Conservation (phyloP, 2,797 vertebrate species). For the Platyrinchus mystaceus region DNA sequence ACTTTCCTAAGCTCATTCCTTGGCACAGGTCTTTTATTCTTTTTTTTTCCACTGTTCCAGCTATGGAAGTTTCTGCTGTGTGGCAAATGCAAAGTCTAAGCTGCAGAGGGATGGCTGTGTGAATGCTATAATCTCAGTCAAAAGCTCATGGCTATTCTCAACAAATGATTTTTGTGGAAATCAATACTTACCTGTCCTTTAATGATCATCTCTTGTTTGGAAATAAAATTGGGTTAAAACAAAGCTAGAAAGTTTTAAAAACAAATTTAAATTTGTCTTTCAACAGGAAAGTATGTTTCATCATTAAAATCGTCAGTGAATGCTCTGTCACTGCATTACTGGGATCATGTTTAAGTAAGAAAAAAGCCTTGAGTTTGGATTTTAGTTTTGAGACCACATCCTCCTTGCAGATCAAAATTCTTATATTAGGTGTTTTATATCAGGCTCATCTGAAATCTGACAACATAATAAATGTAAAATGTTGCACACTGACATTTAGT, state of each 20-base stretch:
- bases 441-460: neutral
- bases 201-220: neutral
- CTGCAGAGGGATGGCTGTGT: neutral
- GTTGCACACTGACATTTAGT: neutral
- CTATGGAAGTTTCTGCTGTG: neutral
- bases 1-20: neutral
- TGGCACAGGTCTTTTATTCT: neutral
- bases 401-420: neutral
- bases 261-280: neutral
- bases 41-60: neutral
- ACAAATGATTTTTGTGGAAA: neutral
- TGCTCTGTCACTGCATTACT: neutral
- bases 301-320: neutral
- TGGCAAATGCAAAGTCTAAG: neutral
- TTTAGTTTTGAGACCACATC: neutral
- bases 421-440: neutral
- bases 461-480: neutral
- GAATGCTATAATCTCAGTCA: neutral
- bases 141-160: neutral
- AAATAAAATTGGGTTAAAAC: neutral
- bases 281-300: neutral
- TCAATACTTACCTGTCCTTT: neutral
- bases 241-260: slow-evolving; percentile 1
- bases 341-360: neutral
- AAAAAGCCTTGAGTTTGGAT: neutral